These are phyloP conservation scores for Mystacides longicornis DNA, from an alignment of 2,888 invertebrate species.

Conservation along the genomic window DNA sequence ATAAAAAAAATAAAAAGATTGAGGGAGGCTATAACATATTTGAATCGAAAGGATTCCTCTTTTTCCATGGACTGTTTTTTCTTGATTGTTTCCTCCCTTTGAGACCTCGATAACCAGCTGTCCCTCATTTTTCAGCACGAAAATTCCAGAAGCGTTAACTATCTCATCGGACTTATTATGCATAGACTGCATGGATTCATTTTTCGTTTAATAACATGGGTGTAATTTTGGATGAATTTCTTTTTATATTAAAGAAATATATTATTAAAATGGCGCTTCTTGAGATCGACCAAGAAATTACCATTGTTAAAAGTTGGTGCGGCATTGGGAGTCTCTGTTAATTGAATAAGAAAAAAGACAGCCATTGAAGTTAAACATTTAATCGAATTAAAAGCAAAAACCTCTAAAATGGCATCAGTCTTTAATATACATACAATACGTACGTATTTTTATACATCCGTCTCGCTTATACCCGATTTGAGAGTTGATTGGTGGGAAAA, in stretches of 20 bases:
- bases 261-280: not conserved
- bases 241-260: not conserved
- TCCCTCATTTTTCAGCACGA: no score
- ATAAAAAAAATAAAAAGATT: no score
- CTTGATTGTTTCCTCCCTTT: no score
- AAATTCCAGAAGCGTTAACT: no score
- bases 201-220: no score
- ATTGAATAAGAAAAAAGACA: constrained; percentile 7
- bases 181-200: no score
- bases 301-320: not conserved
- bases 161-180: not conserved
- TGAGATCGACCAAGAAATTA: not conserved
- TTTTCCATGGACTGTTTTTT: no score
- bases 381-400: constrained; percentile 4
- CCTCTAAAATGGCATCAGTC: not conserved
- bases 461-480: constrained; percentile 4
- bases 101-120: no score
- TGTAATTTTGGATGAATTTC: not conserved
- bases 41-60: no score
- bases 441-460: not conserved
- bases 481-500: constrained; percentile 1
- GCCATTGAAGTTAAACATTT: constrained; percentile 8
- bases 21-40: no score
- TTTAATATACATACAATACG: not conserved
- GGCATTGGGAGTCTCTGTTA: constrained; percentile 4